phyloP scores from a whole-genome alignment of 1,140 invertebrate species.

The Brachionus paranguensis region DNA sequence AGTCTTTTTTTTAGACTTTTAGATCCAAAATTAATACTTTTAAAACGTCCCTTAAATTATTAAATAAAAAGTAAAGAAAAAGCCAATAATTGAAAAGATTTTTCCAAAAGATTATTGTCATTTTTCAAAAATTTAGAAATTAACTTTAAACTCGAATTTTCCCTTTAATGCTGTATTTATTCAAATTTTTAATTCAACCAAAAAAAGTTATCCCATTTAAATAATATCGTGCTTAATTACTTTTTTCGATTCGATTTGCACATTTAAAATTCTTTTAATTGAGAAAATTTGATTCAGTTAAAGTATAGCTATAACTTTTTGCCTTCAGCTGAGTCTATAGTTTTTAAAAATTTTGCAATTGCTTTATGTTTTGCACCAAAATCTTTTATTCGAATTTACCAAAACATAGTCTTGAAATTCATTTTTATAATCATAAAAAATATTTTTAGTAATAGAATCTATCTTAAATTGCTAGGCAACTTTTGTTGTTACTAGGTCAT shows the following conservation, averaged over 20 bases:
- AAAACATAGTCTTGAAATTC: background rate
- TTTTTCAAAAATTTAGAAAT: background rate
- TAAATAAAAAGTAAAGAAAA: background rate
- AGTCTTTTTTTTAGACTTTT: background rate
- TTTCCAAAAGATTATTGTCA: background rate
- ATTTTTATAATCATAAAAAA: background rate
- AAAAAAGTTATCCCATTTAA: background rate
- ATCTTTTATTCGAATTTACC: background rate
- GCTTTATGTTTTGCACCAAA: background rate
- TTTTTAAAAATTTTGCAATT: background rate
- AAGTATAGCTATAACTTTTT: background rate
- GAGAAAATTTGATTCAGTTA: background rate
- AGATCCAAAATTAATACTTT: background rate
- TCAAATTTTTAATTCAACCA: background rate
- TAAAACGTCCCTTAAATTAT: background rate
- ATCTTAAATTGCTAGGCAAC: background rate
- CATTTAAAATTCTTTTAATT: background rate
- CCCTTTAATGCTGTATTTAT: background rate
- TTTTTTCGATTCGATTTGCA: background rate
- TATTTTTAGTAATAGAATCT: background rate
- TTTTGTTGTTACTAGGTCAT: background rate
- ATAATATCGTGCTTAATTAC: background rate
- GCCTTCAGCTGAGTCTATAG: background rate
- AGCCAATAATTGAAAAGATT: background rate
- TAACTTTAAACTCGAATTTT: background rate